Base-by-base conservation (phyloP, 2,113 vertebrate genomes). In the Calidris pugnax region DNA sequence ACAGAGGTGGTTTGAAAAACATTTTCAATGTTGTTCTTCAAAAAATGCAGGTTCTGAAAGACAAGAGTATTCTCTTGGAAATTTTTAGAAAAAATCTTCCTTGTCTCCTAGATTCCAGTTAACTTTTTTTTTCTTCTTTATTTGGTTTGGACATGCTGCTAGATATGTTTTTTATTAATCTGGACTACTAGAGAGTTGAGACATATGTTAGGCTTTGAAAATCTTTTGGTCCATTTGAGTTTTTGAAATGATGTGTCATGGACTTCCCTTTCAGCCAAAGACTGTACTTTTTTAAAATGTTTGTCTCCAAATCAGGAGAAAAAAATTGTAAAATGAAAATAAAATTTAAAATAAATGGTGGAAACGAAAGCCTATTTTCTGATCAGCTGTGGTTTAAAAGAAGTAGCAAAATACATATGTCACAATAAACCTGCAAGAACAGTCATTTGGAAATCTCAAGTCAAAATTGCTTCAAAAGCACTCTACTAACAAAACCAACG, bases 101-200 rank as follows among this genome's bases (percentile, higher is more conserved):
- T 43, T 41, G 48, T 50, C 5, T 67, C 33, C 53, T 18, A 37
- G 32, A 32, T 78, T 41, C 21, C 41, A 50, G 18, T 8, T 41
- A 57, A 27, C 5, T 2, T 20, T 3, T 6, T 4, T 5, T 30
- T 48, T 35, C 7, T 7, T 20, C 13, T 41, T 14, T 8, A 6
- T 19, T 74, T 53, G 5, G 20, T 82, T 50, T 77, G 4, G 14
- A n/a, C 18, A 18, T 1, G 3, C 6, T 59, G 2, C 39, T 74
- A 47, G 30, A 22, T 24, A 74, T 53, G 37, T 6, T 60, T 80
- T 80, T 73, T 23, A 67, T 60, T 47, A 59, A 53, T 59, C 51
- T 53, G 53, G 15, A 5, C 28, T 45, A n/a, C n/a, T 55, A 39
- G 47, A 35, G 17, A 47, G 10, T 62, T 62, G 3, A 4, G 26